phyloP scores from a whole-genome alignment of 35 echinoderm and acorn worm genomes.

The Acanthaster planci region DNA sequence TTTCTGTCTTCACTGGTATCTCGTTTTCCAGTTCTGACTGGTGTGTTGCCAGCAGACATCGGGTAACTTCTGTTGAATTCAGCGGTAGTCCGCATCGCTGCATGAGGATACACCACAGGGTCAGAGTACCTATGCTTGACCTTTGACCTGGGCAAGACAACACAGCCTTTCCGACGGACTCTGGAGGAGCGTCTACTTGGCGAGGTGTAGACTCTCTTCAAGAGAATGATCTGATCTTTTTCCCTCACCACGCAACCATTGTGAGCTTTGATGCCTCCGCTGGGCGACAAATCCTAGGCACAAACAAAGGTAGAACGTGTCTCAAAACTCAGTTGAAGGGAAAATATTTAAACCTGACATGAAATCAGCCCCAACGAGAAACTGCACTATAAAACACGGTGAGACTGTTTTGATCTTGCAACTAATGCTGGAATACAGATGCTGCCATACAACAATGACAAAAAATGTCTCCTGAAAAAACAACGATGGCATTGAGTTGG shows the following conservation, averaged over 20 bases:
- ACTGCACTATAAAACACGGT: no score
- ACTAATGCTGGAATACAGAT: no score
- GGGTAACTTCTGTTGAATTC: background rate
- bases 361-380: no score
- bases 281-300: constrained; percentile 18
- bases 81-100: background rate
- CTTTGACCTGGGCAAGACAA: background rate
- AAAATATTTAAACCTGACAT: no score
- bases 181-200: background rate
- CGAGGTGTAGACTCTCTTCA: constrained; percentile 21
- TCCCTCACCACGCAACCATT: constrained; percentile 1
- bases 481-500: no score
- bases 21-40: background rate
- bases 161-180: constrained; percentile 7
- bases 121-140: background rate
- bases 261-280: background rate
- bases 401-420: no score
- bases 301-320: no score
- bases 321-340: no score
- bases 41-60: background rate
- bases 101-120: background rate
- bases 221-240: constrained; percentile 14
- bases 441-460: no score
- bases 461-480: no score
- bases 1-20: background rate